phyloP scores from a whole-genome alignment of 1,140 invertebrate genomes.

The Hyles vespertilio region DNA sequence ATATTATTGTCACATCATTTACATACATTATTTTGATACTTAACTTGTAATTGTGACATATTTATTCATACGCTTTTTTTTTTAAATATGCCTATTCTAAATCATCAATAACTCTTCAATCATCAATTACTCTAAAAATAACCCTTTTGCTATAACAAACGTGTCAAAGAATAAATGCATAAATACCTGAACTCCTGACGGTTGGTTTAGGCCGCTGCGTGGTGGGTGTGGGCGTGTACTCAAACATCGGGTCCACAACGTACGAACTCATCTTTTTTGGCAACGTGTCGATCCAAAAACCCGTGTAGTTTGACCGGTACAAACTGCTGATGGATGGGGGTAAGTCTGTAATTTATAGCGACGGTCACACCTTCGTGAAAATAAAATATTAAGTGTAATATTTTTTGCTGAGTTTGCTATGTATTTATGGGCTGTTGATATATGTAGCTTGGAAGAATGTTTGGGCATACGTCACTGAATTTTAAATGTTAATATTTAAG shows the following conservation, averaged over 20 bases:
- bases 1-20: neutral
- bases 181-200: slow-evolving; percentile 35
- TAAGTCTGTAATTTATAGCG: slow-evolving; percentile 75
- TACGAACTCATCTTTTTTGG: slow-evolving; percentile 77
- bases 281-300: slow-evolving; percentile 84
- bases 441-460: too few species aligned
- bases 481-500: too few species aligned
- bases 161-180: neutral
- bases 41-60: neutral
- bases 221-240: slow-evolving; percentile 41
- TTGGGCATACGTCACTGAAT: too few species aligned
- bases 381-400: too few species aligned
- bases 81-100: neutral
- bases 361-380: too few species aligned
- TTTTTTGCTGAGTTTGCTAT: too few species aligned
- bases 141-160: neutral
- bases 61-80: too few species aligned
- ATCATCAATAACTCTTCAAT: too few species aligned
- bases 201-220: slow-evolving; percentile 41
- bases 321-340: slow-evolving; percentile 79
- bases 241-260: slow-evolving; percentile 51
- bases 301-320: slow-evolving; percentile 81
- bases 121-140: neutral
- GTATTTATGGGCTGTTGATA: too few species aligned
- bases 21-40: neutral